These are phyloP conservation scores for Cathartes aura DNA, from an alignment of 2,113 vertebrate genomes.

Conservation along the genomic window DNA sequence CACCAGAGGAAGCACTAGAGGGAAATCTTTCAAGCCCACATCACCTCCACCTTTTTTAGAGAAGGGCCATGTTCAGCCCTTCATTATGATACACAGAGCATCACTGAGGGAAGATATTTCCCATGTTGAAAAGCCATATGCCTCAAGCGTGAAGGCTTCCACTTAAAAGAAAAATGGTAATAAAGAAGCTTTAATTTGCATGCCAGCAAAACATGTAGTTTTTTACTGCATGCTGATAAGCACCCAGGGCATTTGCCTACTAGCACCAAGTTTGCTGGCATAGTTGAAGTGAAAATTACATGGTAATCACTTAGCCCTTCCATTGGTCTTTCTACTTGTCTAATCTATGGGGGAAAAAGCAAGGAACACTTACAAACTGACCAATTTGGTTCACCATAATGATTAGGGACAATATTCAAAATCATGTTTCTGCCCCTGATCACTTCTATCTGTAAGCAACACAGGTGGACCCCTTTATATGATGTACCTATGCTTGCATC, in stretches of 20 bases:
- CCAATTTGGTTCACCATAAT: background rate
- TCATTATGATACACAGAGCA: background rate
- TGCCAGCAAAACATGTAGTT: background rate
- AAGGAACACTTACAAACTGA: background rate
- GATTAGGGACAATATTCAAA: background rate
- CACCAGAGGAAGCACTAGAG: background rate
- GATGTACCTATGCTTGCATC: background rate
- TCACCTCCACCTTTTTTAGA: background rate
- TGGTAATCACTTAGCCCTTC: fast-evolving
- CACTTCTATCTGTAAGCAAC: background rate
- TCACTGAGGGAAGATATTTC: background rate
- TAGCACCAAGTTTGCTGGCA: background rate
- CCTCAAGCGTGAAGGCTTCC: fast-evolving
- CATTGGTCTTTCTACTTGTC: background rate
- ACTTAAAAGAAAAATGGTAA: background rate
- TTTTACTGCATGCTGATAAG: background rate
- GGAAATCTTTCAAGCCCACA: background rate
- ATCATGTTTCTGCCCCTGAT: fast-evolving
- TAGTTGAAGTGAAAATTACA: background rate
- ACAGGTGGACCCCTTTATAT: fast-evolving
- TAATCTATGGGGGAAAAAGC: background rate
- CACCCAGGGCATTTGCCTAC: background rate
- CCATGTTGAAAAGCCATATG: background rate
- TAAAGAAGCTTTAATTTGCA: background rate
- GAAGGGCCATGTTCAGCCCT: background rate